Evolutionary conservation across 2,113 vertebrate species (phyloP).

Genomic region (Perca fluviatilis): DNA sequence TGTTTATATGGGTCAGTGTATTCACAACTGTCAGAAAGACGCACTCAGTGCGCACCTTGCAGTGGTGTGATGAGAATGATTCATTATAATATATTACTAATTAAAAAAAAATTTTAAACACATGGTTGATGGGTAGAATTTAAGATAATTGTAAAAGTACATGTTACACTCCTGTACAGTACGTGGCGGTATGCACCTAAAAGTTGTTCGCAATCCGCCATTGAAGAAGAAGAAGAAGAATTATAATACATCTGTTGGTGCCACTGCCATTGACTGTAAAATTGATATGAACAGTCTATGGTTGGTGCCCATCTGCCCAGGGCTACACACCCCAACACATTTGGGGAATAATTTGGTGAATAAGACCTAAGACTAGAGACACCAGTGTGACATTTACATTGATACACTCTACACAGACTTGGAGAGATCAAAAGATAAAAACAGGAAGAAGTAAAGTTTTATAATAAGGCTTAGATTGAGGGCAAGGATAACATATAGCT

Average conservation of each 20-base stretch:
- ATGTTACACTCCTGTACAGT: too few relatives aligned
- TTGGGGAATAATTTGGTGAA: background rate
- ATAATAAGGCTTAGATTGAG: background rate
- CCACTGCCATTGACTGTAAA: too few relatives aligned
- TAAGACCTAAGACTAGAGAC: background rate
- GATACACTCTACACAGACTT: background rate
- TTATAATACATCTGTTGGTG: too few relatives aligned
- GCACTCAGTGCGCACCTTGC: background rate
- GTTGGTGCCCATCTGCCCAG: background rate
- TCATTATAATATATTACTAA: background rate
- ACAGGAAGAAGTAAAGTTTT: background rate
- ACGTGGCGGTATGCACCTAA: too few relatives aligned
- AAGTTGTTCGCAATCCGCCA: too few relatives aligned
- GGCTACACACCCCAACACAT: background rate
- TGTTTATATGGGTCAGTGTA: too few relatives aligned
- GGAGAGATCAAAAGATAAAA: background rate
- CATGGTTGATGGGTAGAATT: too few relatives aligned
- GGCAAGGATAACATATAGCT: background rate
- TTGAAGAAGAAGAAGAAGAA: too few relatives aligned
- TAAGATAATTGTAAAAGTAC: too few relatives aligned
- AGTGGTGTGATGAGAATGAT: background rate
- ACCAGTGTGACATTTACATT: background rate
- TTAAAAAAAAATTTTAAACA: too few relatives aligned
- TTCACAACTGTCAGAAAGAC: constrained; percentile 3
- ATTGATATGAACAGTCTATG: too few relatives aligned